Conservation (phyloP, 2,797 vertebrate genomes). For the Heliangelus exortis region DNA sequence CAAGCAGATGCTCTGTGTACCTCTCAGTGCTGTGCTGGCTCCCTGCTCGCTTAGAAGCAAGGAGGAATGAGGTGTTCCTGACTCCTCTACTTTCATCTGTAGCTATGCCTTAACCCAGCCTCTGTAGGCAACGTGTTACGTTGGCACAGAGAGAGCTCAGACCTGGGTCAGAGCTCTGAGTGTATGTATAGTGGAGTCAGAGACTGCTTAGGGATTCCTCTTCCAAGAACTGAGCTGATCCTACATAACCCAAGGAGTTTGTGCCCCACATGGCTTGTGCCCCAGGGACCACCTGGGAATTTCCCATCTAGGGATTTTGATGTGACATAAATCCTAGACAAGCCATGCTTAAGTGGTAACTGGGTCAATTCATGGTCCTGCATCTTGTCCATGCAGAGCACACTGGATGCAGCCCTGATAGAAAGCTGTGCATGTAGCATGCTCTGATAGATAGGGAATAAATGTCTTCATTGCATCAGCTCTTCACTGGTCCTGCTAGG, state of each 20-base stretch:
- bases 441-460: background rate
- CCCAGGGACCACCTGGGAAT: background rate
- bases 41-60: background rate
- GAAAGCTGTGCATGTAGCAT: background rate
- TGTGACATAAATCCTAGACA: background rate
- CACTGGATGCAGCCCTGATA: background rate
- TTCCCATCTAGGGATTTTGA: background rate
- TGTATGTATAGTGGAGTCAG: background rate
- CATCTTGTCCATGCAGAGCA: background rate
- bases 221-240: background rate
- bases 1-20: background rate
- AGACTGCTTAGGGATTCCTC: background rate
- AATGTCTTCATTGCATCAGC: background rate
- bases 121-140: accelerated
- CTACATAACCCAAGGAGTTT: background rate
- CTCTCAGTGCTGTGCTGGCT: background rate
- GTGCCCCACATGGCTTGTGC: background rate
- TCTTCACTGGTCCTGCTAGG: background rate
- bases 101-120: background rate
- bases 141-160: background rate
- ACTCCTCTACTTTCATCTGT: background rate
- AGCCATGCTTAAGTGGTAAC: background rate
- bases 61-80: background rate
- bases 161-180: background rate
- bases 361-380: background rate